A percentile compares a stretch with the other conserved stretches of the same genome.
Evolutionary conservation across 2,888 invertebrate genomes (phyloP).

Genomic region (Papilio gigon): DNA sequence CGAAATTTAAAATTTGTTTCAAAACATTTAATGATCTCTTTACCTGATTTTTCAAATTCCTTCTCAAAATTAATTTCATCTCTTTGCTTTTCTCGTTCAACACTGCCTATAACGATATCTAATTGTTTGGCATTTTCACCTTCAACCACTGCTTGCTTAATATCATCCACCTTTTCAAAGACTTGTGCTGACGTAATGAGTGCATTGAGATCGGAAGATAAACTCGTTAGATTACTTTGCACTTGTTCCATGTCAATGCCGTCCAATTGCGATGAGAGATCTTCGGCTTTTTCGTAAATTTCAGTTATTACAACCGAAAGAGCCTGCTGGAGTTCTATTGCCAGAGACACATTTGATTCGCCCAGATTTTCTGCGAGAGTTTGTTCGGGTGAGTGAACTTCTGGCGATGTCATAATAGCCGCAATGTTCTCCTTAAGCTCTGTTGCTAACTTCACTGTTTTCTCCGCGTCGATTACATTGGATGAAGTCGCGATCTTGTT

Average conservation of each 20-base stretch:
- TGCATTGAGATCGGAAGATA: constrained; percentile 10
- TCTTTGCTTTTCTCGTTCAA: background rate
- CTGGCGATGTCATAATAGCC: background rate
- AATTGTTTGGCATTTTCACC: background rate
- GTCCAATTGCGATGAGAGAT: background rate
- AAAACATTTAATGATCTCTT: no score
- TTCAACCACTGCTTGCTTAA: background rate
- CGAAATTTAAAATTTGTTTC: no score
- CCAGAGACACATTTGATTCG: background rate
- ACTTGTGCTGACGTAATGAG: background rate
- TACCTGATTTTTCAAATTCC: no score
- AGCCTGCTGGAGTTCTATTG: constrained; percentile 18
- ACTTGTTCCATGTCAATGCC: constrained; percentile 1
- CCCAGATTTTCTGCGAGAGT: background rate
- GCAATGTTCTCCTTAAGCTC: constrained; percentile 25
- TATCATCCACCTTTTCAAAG: background rate
- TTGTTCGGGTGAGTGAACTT: background rate
- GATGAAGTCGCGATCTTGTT: background rate
- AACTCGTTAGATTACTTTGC: constrained; percentile 4
- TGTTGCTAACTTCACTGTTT: constrained; percentile 10
- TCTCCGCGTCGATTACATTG: background rate
- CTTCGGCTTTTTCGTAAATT: constrained; percentile 6
- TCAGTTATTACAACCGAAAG: constrained; percentile 2
- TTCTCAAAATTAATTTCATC: background rate
- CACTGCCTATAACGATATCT: background rate